Conservation (phyloP, 2,888 invertebrate species). For the Sesamia inferens region DNA sequence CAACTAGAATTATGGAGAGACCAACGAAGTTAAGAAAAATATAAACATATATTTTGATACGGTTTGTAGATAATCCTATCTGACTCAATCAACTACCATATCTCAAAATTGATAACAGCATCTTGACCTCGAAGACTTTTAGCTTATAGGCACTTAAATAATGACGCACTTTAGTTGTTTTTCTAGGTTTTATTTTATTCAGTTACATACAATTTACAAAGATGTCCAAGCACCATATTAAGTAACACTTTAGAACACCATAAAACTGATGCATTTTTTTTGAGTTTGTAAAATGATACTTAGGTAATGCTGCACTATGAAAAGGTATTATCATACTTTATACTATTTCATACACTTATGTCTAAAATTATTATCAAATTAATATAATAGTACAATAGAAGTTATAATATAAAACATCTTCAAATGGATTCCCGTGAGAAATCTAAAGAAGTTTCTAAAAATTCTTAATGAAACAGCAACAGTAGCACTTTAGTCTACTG, state of each 20-base stretch:
- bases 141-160: constrained; percentile 25
- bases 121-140: constrained; percentile 10
- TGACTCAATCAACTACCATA: constrained; percentile 7
- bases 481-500: constrained; percentile 64
- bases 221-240: neutral
- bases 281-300: constrained; percentile 6
- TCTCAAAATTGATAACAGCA: constrained; percentile 42
- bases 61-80: constrained; percentile 27
- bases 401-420: constrained; percentile 30
- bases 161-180: constrained; percentile 24
- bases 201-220: constrained; percentile 16
- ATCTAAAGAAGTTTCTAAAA: constrained; percentile 53
- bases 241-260: constrained; percentile 16
- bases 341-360: neutral
- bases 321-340: constrained; percentile 2
- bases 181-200: constrained; percentile 9
- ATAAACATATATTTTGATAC: neutral
- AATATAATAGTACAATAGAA: too few relatives aligned
- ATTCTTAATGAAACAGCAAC: constrained; percentile 47
- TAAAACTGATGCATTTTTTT: constrained; percentile 20
- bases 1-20: constrained; percentile 16
- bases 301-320: constrained; percentile 34
- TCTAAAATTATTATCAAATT: constrained; percentile 19
- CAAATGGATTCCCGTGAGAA: constrained; percentile 62
- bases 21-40: neutral